Evolutionary conservation across 2,888 invertebrate species (phyloP).

Genomic region (Drosophila yooni): DNA sequence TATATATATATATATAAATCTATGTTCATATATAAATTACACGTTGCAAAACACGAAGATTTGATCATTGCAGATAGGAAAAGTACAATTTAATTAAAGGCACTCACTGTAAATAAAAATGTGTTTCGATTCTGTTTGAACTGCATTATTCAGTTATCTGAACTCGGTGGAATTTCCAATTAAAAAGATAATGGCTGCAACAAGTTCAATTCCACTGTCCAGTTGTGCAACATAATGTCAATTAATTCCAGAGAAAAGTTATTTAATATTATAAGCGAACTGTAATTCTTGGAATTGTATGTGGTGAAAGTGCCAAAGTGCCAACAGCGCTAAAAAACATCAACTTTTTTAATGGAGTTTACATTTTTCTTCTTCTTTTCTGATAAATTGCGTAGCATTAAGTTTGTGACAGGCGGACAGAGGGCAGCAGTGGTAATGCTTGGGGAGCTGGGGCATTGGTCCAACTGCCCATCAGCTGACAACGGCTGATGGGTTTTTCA

Average conservation of each 20-base stretch:
- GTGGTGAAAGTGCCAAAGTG: conserved; percentile 40
- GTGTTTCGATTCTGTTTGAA: background rate
- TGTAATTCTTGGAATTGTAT: conserved; percentile 17
- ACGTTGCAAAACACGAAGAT: background rate
- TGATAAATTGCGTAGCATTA: conserved; percentile 35
- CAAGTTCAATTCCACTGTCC: conserved; percentile 24
- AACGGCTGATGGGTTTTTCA: conserved; percentile 23
- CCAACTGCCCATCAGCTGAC: conserved; percentile 17
- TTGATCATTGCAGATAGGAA: background rate
- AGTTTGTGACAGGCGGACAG: conserved; percentile 12
- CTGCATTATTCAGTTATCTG: conserved; percentile 12
- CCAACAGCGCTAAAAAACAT: background rate
- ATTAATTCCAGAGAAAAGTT: conserved; percentile 5
- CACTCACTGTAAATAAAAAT: background rate
- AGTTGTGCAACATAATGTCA: conserved; percentile 17
- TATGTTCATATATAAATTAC: background rate
- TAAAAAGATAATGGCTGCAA: conserved; percentile 38
- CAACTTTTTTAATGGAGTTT: conserved; percentile 16
- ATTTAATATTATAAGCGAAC: background rate
- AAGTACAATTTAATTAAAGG: background rate
- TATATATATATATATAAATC: background rate
- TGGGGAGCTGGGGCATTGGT: conserved; percentile 1
- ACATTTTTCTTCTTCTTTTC: background rate
- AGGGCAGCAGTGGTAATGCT: background rate
- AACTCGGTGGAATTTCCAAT: conserved; percentile 22